These are phyloP conservation scores for Centropus unirufus DNA, from an alignment of 2,113 vertebrate genomes.

Conservation along the genomic window DNA sequence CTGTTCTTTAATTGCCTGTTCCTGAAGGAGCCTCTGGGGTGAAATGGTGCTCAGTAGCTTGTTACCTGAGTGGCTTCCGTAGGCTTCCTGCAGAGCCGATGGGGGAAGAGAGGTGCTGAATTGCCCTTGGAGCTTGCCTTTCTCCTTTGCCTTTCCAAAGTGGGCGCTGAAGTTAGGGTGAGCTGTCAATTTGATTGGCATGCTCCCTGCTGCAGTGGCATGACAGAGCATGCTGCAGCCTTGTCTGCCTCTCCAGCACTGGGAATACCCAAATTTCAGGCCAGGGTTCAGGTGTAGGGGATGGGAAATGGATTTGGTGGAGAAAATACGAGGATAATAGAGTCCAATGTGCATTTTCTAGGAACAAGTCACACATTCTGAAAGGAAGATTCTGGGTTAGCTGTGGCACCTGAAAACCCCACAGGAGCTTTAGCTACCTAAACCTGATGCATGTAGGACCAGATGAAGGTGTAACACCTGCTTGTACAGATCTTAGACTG, in stretches of 20 bases:
- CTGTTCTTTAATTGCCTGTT: slow-evolving; percentile 7
- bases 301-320: not conserved
- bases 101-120: not conserved
- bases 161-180: rapidly evolving
- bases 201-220: rapidly evolving
- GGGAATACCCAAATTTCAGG: not conserved
- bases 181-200: not conserved
- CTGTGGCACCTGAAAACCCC: not conserved
- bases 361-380: rapidly evolving
- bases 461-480: not conserved
- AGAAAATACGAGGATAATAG: not conserved
- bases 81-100: not conserved
- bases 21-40: slow-evolving; percentile 13
- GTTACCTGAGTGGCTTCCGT: not conserved
- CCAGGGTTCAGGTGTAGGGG: not conserved
- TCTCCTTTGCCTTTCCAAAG: not conserved
- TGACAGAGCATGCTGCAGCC: not conserved
- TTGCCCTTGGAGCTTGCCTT: not conserved
- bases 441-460: not conserved
- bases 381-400: not conserved
- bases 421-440: not conserved
- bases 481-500: not conserved
- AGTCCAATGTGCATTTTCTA: not conserved
- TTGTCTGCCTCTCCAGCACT: not conserved
- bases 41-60: rapidly evolving